A percentile compares a stretch with the other conserved stretches of the same genome.
These are phyloP conservation scores for Eumaeus atala DNA, from an alignment of 1,140 invertebrate species.

Conservation along the genomic window DNA sequence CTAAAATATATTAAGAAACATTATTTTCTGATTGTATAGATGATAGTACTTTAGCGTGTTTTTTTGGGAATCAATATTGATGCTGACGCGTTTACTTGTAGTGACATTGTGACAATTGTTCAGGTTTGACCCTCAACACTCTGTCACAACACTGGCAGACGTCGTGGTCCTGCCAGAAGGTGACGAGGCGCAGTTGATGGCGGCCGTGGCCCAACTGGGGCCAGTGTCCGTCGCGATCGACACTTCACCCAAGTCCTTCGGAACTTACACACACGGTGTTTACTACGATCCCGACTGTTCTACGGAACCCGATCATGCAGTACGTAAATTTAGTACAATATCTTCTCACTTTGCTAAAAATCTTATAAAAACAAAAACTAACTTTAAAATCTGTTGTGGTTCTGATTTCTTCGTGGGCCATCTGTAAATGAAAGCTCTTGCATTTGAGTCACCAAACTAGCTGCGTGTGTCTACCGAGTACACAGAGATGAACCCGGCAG, in stretches of 20 bases:
- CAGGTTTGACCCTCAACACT: not conserved
- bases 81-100: not conserved
- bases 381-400: no score
- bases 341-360: not conserved
- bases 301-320: not conserved
- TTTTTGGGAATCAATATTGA: not conserved
- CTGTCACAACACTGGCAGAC: not conserved
- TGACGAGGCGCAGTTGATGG: not conserved
- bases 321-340: not conserved
- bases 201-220: not conserved
- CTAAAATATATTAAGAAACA: not conserved
- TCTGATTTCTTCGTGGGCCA: no score
- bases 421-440: no score
- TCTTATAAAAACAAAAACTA: no score
- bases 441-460: no score
- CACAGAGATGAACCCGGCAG: no score
- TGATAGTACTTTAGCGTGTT: no score
- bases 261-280: not conserved
- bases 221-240: not conserved
- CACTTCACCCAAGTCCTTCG: not conserved
- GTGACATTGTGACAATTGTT: no score
- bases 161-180: not conserved
- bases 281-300: constrained; percentile 1
- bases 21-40: no score
- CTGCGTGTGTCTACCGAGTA: no score